Percentiles rank a stretch among this genome's conserved stretches.
These are phyloP conservation scores for Notoglanidium macrostoma DNA, from an alignment of 2,797 vertebrate genomes.

Conservation along the genomic window DNA sequence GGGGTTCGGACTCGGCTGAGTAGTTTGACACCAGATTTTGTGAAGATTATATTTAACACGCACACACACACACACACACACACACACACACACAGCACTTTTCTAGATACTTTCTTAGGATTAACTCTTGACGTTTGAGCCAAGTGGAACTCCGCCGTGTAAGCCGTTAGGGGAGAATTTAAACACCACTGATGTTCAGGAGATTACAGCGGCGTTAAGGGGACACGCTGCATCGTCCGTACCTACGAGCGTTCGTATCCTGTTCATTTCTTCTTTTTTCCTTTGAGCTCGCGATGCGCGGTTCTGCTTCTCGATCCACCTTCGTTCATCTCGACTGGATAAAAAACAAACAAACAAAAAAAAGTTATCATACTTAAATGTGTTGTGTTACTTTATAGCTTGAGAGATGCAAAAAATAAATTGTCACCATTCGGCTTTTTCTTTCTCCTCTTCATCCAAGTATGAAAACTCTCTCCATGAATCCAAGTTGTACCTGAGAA, in stretches of 20 bases:
- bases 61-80: no score
- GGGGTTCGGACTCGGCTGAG: not conserved
- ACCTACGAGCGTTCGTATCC: conserved; percentile 96
- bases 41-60: no score
- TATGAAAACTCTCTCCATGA: conserved; percentile 99
- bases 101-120: no score
- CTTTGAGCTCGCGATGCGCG: conserved; percentile 90
- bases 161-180: not conserved
- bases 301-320: conserved; percentile 99
- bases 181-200: not conserved
- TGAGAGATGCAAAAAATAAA: not conserved
- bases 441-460: conserved; percentile 98
- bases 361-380: not conserved
- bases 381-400: no score
- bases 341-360: not conserved
- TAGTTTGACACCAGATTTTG: no score
- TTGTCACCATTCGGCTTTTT: conserved; percentile 96
- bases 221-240: conserved; percentile 33
- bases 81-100: no score
- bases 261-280: conserved; percentile 99
- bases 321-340: conserved; percentile 91
- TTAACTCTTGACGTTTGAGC: no score
- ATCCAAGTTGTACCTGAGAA: conserved; percentile 95
- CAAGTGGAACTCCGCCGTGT: not conserved
- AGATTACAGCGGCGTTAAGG: not conserved